A percentile compares a stretch with the other conserved stretches of the same genome.
Conservation (phyloP, 2,113 vertebrate genomes). For the Pyxicephalus adspersus region DNA sequence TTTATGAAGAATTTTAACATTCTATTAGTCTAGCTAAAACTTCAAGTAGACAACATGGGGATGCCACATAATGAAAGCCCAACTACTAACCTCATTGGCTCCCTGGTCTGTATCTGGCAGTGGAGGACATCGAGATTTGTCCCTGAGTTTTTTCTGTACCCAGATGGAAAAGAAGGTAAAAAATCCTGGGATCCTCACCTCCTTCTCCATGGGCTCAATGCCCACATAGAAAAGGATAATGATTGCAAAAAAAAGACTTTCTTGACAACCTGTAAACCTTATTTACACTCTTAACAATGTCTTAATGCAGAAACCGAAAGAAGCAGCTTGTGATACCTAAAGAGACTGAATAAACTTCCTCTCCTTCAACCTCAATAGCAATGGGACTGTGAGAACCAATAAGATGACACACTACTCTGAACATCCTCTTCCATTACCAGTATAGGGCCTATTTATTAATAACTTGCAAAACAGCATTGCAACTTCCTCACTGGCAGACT, state of each 20-base stretch:
- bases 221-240: not conserved
- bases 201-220: slow-evolving; percentile 71
- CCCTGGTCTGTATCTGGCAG: slow-evolving; percentile 63
- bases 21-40: no score
- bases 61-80: not conserved
- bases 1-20: not conserved
- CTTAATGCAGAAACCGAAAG: slow-evolving; percentile 37
- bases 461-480: no score
- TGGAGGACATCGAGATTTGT: slow-evolving; percentile 66
- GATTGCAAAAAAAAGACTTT: not conserved
- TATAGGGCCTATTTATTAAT: no score
- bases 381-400: slow-evolving; percentile 21
- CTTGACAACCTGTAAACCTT: not conserved
- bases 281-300: not conserved
- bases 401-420: not conserved
- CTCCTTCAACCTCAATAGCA: slow-evolving; percentile 9
- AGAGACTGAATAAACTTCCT: slow-evolving; percentile 37
- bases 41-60: no score
- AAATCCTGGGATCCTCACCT: slow-evolving; percentile 69
- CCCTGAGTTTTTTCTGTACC: slow-evolving; percentile 74
- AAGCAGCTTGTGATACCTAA: slow-evolving; percentile 1
- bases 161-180: slow-evolving; percentile 70
- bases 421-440: not conserved
- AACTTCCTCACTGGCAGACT: no score
- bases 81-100: slow-evolving; percentile 71